Evolutionary conservation across 2,797 vertebrate genomes (phyloP).

Genomic region (Circus cinereus): DNA sequence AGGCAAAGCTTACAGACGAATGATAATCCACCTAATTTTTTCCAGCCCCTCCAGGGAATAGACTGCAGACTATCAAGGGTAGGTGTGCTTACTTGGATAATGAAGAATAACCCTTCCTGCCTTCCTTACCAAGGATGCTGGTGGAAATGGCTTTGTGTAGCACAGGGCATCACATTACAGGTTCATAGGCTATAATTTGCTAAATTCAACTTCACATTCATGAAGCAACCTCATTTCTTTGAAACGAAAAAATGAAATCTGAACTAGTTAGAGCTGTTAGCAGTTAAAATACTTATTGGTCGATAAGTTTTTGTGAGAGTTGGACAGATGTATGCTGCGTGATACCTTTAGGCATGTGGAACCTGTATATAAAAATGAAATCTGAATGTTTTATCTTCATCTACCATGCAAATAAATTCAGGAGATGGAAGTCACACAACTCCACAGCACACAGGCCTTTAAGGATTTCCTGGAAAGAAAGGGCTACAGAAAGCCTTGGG

Average conservation of each 20-base stretch:
- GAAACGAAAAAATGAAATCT: neutral
- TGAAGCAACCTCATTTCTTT: neutral
- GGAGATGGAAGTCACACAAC: conserved; percentile 64
- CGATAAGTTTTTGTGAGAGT: neutral
- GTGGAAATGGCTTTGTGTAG: neutral
- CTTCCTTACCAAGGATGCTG: neutral
- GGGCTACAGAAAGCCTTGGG: conserved; percentile 64
- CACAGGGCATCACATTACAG: neutral
- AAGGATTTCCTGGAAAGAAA: conserved; percentile 71
- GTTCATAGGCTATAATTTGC: neutral
- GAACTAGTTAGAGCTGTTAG: neutral
- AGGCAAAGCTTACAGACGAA: neutral
- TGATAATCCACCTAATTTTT: neutral
- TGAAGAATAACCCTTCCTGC: neutral
- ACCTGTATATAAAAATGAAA: neutral
- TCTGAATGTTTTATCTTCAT: neutral
- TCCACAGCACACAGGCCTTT: conserved; percentile 70
- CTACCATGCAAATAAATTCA: neutral
- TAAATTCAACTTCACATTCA: neutral
- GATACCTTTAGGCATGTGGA: neutral
- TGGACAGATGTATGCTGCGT: neutral
- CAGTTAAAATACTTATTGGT: neutral
- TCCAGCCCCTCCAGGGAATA: neutral
- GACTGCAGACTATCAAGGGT: too few species aligned
- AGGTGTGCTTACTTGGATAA: neutral